phyloP scores from a whole-genome alignment of 2,797 vertebrate genomes.

The Brachymystax lenok region DNA sequence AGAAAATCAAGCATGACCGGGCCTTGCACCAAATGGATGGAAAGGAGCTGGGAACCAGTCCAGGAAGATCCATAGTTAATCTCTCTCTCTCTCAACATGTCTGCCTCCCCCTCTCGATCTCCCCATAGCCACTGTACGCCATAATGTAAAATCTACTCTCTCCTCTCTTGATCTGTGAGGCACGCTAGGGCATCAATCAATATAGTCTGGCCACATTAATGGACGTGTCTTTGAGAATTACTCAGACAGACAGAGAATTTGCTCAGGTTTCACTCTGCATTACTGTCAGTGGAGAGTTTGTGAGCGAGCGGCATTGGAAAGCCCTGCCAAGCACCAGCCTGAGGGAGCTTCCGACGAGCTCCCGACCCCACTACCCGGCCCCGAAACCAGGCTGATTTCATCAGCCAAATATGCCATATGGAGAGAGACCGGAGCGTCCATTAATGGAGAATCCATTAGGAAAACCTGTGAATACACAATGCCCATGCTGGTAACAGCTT shows the following conservation, averaged over 20 bases:
- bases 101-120: no score
- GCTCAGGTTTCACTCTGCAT: slow-evolving; percentile 25
- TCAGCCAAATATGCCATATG: slow-evolving; percentile 69
- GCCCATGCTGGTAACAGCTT: no score
- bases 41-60: no score
- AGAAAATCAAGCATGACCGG: no score
- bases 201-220: slow-evolving; percentile 23
- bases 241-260: slow-evolving; percentile 25
- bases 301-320: slow-evolving; percentile 58
- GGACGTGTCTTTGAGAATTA: slow-evolving; percentile 31
- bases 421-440: slow-evolving; percentile 51
- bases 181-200: slow-evolving; percentile 18
- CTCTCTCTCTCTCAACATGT: not conserved
- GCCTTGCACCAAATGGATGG: no score
- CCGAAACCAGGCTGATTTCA: slow-evolving; percentile 55
- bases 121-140: no score
- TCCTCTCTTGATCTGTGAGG: slow-evolving; percentile 5
- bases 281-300: slow-evolving; percentile 47
- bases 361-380: slow-evolving; percentile 53
- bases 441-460: not conserved
- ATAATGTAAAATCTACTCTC: not conserved
- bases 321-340: slow-evolving; percentile 63
- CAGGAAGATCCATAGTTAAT: no score
- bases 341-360: slow-evolving; percentile 56
- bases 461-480: not conserved